Conservation (phyloP, 1,140 invertebrate genomes). For the Saxidomus purpurata region DNA sequence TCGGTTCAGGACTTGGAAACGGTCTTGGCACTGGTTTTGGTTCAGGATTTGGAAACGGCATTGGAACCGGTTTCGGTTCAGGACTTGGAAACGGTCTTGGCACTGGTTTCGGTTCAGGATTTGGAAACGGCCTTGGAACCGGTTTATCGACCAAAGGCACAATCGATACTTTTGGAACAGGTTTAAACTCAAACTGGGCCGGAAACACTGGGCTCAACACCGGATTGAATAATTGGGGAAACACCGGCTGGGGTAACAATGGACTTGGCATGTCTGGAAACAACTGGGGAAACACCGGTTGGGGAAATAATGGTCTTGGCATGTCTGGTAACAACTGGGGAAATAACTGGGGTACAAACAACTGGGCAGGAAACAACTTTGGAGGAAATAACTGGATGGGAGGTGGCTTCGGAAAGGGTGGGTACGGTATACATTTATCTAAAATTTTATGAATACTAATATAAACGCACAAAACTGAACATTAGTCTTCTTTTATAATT, state of each 20-base stretch:
- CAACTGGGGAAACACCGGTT: background rate
- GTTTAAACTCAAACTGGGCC: background rate
- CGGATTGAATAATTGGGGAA: constrained; percentile 14
- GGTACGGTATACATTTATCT: background rate
- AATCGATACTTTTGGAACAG: constrained; percentile 29
- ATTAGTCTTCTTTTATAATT: no score
- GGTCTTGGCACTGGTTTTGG: background rate
- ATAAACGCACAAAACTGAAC: no score
- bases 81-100: background rate
- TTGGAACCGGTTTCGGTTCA: background rate
- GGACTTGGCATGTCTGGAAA: background rate
- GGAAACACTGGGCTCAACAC: background rate
- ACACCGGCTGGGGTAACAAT: background rate
- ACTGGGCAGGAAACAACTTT: background rate
- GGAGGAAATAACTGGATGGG: background rate
- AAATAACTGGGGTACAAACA: background rate
- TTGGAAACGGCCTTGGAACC: background rate
- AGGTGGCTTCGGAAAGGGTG: background rate
- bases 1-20: background rate
- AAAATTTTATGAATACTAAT: no score
- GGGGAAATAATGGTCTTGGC: background rate
- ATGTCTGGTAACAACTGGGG: background rate
- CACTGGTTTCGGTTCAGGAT: background rate
- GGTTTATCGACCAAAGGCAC: constrained; percentile 29
- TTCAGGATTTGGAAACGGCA: background rate